Evolutionary conservation across 2,888 invertebrate species (phyloP), one percentile per base, ranked within the genome.

Genomic region (Tricholauxania praeusta): DNA sequence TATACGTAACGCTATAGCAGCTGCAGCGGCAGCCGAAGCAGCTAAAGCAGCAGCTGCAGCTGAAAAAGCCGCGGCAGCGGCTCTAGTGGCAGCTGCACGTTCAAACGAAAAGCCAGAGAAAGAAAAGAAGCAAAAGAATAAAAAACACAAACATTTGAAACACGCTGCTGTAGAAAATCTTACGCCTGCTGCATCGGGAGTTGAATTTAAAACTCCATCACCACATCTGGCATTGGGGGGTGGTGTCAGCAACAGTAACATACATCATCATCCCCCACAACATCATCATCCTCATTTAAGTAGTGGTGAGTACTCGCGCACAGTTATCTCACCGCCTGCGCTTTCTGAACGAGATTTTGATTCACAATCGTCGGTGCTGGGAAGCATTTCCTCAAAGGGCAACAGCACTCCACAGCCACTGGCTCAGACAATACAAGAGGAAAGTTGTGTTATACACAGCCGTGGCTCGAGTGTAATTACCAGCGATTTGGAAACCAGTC

Each of bases 291-390:
- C 65, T n/a, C 17, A 59, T n/a, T 1, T 28, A 10, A 48, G 19
- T 62, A 60, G 19, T 39, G 52, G 19, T 14, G 39, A 19, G 66
- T 47, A 52, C 12, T 75, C 76, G 1, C 80, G 80, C 63, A 82
- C 83, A 2, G 81, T 84, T 8, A 82, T 85, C 60, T 86, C 86
- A 52, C 86, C 87, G 0, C 89, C 90, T 64, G 90, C 90, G 57
- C 89, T 90, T 22, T 86, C 87, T 3, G 87, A 87, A 52, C 84
- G 84, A 71, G 87, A 87, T 73, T 87, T 87, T 39, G 87, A 87
- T 73, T 87, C 86, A 2, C 84, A 87, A 70, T 87, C 87, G 0
- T 88, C 88, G 53, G 85, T 88, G 70, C 77, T 88, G 66, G 87
- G 87, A 66, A 87, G 87, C 80, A 84, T 87, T 72, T 87, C 87